A percentile compares a stretch with the other conserved stretches of the same genome.
Evolutionary conservation across 1,140 invertebrate genomes (phyloP).

Genomic region (Pseudomyrmex flavicornis): DNA sequence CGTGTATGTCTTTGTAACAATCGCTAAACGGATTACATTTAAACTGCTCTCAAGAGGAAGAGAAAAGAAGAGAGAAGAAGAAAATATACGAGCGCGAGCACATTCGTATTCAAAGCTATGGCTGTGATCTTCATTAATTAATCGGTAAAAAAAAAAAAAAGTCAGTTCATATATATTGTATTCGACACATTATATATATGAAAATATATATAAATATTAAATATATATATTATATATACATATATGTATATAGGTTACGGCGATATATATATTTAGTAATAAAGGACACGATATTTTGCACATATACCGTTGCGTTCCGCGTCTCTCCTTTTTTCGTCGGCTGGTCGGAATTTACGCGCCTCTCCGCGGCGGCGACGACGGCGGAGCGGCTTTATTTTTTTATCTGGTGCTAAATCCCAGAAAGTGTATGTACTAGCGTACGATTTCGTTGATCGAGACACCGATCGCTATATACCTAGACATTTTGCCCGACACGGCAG

Average conservation of each 20-base stretch:
- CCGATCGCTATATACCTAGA: conserved; percentile 25
- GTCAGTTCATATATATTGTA: conserved; percentile 81
- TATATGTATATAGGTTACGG: conserved; percentile 66
- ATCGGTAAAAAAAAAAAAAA: conserved; percentile 72
- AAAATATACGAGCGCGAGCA: conserved; percentile 79
- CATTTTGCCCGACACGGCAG: conserved; percentile 10
- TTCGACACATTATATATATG: conserved; percentile 78
- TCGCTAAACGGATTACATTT: conserved; percentile 77
- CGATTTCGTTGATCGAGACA: conserved; percentile 58
- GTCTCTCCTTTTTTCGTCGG: conserved; percentile 15
- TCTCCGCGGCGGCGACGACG: conserved; percentile 24
- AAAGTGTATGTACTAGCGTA: conserved; percentile 33
- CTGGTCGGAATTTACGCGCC: conserved; percentile 39
- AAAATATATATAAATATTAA: conserved; percentile 76
- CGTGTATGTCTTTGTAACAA: conserved; percentile 78
- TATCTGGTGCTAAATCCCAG: conserved; percentile 61
- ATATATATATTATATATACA: conserved; percentile 74
- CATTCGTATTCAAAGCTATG: conserved; percentile 85
- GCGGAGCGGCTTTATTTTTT: conserved; percentile 54
- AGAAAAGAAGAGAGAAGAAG: conserved; percentile 33
- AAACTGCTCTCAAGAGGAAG: conserved; percentile 75
- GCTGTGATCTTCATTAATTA: conserved; percentile 85
- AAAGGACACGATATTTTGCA: conserved; percentile 71
- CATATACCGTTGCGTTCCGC: conserved; percentile 56
- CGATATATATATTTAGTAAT: conserved; percentile 59